Conservation (phyloP, 2,797 vertebrate genomes). For the Jordanella pulchra region DNA sequence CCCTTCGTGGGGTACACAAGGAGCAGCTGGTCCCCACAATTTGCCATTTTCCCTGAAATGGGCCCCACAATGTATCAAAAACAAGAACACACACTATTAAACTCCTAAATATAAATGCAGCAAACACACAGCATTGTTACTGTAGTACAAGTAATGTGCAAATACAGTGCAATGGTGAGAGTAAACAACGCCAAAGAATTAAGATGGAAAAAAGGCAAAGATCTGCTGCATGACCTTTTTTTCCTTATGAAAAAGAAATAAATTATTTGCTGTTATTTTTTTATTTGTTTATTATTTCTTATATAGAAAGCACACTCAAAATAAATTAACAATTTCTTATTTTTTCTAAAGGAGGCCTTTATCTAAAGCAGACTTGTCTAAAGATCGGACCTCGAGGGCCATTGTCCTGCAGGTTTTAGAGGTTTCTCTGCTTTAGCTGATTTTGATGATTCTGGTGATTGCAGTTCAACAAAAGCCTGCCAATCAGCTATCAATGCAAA, state of each 20-base stretch:
- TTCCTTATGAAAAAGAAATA: neutral
- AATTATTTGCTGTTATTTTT: neutral
- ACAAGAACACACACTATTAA: no score
- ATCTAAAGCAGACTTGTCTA: no score
- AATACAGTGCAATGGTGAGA: slow-evolving; percentile 1
- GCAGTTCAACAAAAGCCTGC: no score
- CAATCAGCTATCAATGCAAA: no score
- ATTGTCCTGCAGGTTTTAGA: no score
- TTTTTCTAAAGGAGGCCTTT: neutral
- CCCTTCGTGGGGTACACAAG: no score
- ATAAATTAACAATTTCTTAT: neutral
- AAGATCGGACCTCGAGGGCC: no score
- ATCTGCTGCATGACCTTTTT: neutral
- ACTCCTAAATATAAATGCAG: neutral
- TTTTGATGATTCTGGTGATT: no score
- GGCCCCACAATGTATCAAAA: no score
- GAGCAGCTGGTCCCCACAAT: no score
- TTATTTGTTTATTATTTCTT: neutral
- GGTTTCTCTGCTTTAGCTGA: no score
- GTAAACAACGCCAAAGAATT: neutral
- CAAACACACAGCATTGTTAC: neutral
- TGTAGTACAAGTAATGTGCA: slow-evolving; percentile 2
- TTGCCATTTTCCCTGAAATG: no score
- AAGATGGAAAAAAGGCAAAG: neutral
- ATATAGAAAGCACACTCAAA: neutral